Conservation (phyloP, 2,797 vertebrate genomes). For the Muscicapa comitata region DNA sequence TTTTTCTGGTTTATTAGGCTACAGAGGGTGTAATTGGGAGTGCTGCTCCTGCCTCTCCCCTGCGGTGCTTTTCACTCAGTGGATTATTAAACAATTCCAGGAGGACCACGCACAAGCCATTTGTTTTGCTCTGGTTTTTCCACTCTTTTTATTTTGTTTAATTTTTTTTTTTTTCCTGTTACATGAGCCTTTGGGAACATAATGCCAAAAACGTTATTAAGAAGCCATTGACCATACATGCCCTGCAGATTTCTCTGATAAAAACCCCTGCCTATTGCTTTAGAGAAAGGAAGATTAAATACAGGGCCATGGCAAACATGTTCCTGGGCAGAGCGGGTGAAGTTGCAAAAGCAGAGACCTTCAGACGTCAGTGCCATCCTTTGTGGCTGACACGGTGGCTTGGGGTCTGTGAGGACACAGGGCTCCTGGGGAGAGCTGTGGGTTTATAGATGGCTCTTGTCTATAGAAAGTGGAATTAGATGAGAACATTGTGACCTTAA, state of each 20-base stretch:
- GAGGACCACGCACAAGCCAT: not conserved
- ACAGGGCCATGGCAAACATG: not conserved
- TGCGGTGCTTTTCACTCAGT: not conserved
- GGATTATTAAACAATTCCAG: constrained; percentile 7
- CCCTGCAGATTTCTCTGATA: constrained; percentile 1
- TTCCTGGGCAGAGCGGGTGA: not conserved
- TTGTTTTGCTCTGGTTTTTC: not conserved
- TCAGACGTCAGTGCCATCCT: not conserved
- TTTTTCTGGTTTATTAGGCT: not conserved
- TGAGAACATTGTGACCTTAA: not conserved
- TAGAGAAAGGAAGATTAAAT: not conserved
- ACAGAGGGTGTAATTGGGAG: not conserved
- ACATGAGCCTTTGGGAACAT: not conserved
- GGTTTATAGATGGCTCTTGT: not conserved
- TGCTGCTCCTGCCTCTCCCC: not conserved
- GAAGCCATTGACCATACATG: not conserved
- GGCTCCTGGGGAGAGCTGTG: not conserved
- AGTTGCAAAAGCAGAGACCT: not conserved
- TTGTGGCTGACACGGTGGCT: accelerated
- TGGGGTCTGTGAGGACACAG: not conserved
- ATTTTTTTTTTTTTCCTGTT: not conserved
- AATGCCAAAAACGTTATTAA: not conserved
- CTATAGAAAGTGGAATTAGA: not conserved
- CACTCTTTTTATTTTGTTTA: not conserved
- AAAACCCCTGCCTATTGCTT: not conserved